Conservation (phyloP, 1,140 invertebrate genomes). For the Orchesella cincta region DNA sequence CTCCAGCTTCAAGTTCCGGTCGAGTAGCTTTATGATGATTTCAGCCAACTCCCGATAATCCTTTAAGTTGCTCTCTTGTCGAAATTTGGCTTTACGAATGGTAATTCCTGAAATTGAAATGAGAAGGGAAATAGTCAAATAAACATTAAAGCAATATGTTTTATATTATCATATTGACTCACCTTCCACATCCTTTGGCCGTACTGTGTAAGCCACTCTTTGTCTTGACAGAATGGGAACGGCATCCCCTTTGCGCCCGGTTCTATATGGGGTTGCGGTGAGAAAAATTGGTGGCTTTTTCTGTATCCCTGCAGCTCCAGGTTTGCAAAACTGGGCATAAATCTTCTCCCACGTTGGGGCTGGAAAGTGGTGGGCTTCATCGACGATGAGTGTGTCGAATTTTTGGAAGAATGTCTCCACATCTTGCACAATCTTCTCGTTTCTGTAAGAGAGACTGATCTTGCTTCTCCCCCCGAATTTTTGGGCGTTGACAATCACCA, state of each 20-base stretch:
- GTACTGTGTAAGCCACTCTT: background rate
- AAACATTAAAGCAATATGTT: no score
- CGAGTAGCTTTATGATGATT: no score
- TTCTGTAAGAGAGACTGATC: background rate
- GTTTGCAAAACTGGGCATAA: background rate
- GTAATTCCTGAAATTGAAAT: no score
- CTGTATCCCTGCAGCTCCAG: background rate
- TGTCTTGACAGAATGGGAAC: background rate
- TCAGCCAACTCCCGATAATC: no score
- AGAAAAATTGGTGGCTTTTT: conserved; percentile 32
- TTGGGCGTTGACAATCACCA: conserved; percentile 33
- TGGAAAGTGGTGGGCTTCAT: conserved; percentile 38
- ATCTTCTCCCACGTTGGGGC: conserved; percentile 32
- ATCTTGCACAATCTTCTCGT: background rate
- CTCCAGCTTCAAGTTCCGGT: no score
- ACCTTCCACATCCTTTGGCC: background rate
- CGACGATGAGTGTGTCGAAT: conserved; percentile 34
- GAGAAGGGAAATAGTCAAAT: no score
- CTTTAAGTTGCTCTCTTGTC: no score
- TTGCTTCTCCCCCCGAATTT: conserved; percentile 24
- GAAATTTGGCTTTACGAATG: no score
- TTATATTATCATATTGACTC: no score
- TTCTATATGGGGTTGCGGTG: conserved; percentile 24
- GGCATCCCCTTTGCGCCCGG: background rate
- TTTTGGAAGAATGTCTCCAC: background rate